These are phyloP conservation scores for Brachyhypopomus gauderio DNA, from an alignment of 2,113 vertebrate genomes.

Conservation along the genomic window DNA sequence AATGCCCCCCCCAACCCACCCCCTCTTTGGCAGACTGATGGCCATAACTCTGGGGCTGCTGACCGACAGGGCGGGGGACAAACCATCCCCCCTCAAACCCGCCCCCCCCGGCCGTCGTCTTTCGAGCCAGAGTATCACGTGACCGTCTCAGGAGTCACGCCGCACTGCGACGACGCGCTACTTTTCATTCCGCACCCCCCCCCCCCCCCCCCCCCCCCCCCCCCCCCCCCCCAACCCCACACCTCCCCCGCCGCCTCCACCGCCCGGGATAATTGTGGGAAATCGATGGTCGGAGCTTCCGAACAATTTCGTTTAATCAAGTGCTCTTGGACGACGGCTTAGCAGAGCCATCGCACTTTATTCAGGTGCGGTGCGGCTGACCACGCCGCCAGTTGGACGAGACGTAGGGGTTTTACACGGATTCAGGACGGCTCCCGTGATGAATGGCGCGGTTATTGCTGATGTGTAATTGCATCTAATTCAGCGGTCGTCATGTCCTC, in stretches of 20 bases:
- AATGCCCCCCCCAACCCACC: conserved; percentile 23
- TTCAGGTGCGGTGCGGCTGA: conserved; percentile 28
- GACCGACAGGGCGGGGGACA: not conserved
- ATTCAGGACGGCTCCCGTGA: conserved; percentile 9
- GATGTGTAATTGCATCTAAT: conserved; percentile 10
- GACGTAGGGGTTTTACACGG: conserved; percentile 51
- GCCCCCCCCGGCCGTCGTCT: too few relatives aligned
- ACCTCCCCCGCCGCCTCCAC: not conserved
- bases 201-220: too few relatives aligned
- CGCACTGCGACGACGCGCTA: conserved; percentile 14
- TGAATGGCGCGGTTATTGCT: conserved; percentile 18
- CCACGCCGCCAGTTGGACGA: conserved; percentile 21
- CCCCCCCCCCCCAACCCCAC: too few relatives aligned
- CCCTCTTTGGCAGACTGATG: conserved; percentile 28
- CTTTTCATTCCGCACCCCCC: conserved; percentile 31
- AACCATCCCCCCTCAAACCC: too few relatives aligned
- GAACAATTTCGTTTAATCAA: conserved; percentile 38
- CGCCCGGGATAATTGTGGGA: conserved; percentile 39
- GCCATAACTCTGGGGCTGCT: conserved; percentile 35
- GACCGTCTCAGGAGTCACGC: not conserved
- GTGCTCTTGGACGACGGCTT: not conserved
- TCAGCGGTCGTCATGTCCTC: conserved; percentile 16
- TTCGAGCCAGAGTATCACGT: too few relatives aligned
- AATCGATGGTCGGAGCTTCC: conserved; percentile 44
- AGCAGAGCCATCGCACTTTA: conserved; percentile 28